These are phyloP conservation scores for Quadroppia sp. DNA, from an alignment of 2,888 invertebrate genomes.

Conservation along the genomic window DNA sequence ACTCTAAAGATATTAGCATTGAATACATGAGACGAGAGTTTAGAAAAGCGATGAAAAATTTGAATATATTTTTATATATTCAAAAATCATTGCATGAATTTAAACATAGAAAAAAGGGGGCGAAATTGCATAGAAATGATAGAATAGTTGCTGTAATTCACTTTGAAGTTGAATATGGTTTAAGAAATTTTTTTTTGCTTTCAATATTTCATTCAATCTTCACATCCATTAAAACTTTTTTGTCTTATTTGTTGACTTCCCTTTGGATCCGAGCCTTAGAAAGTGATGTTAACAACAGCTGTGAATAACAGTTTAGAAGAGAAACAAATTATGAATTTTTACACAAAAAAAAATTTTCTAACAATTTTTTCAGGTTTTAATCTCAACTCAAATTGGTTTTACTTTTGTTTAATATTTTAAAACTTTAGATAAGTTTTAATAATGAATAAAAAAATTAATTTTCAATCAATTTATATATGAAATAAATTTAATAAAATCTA, in stretches of 20 bases:
- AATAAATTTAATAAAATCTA: too few relatives aligned
- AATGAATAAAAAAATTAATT: background rate
- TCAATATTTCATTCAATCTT: background rate
- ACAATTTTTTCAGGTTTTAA: background rate
- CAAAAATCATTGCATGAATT: too few relatives aligned
- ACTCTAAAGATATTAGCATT: too few relatives aligned
- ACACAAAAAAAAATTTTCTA: background rate
- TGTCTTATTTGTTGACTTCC: background rate
- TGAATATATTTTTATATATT: too few relatives aligned
- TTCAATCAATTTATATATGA: background rate
- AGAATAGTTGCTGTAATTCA: background rate
- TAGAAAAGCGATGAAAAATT: too few relatives aligned
- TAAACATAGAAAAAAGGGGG: too few relatives aligned
- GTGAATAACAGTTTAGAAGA: background rate
- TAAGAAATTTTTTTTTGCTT: background rate
- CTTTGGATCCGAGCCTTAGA: background rate
- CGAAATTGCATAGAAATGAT: too few relatives aligned
- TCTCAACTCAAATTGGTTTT: too few relatives aligned
- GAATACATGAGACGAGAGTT: too few relatives aligned
- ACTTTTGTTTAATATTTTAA: background rate
- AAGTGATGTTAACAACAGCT: conserved; percentile 16
- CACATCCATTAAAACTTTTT: conserved; percentile 13
- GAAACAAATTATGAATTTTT: background rate
- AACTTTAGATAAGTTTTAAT: background rate
- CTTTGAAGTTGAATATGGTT: background rate